These are phyloP conservation scores for Manis crassicaudata DNA, from an alignment of 2,797 vertebrate species.

Conservation along the genomic window DNA sequence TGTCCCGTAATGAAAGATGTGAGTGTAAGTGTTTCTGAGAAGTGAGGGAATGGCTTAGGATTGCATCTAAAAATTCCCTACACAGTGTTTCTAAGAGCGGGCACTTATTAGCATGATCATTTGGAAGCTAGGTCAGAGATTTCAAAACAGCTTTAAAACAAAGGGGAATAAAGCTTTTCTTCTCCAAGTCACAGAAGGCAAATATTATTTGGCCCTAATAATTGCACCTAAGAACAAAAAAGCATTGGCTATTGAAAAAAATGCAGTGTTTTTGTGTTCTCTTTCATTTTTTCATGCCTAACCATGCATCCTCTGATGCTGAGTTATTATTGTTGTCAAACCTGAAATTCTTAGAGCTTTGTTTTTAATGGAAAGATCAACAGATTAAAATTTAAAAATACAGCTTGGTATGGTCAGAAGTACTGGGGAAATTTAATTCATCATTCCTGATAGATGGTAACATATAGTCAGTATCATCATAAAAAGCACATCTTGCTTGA, in stretches of 20 bases:
- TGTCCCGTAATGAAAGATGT: neutral
- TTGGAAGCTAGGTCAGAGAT: neutral
- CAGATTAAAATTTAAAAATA: constrained; percentile 12
- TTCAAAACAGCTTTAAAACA: neutral
- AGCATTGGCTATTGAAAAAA: neutral
- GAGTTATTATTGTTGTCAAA: constrained; percentile 29
- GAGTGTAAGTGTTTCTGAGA: neutral
- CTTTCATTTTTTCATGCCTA: neutral
- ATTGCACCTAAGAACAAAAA: neutral
- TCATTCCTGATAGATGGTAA: neutral
- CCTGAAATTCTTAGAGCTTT: neutral
- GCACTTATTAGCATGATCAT: neutral
- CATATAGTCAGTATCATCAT: neutral
- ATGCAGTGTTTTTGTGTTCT: neutral
- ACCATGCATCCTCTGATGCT: neutral
- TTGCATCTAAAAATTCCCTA: neutral
- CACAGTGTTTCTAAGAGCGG: neutral
- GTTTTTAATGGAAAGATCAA: neutral
- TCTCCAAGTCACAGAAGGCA: neutral
- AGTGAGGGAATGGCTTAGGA: neutral
- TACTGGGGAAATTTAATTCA: neutral
- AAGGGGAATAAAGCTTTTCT: neutral
- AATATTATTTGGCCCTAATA: neutral
- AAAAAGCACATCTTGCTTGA: neutral
- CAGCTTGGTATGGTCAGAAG: neutral